Evolutionary conservation across 2,113 vertebrate species (phyloP).

Genomic region (Xyliphius kryptos): DNA sequence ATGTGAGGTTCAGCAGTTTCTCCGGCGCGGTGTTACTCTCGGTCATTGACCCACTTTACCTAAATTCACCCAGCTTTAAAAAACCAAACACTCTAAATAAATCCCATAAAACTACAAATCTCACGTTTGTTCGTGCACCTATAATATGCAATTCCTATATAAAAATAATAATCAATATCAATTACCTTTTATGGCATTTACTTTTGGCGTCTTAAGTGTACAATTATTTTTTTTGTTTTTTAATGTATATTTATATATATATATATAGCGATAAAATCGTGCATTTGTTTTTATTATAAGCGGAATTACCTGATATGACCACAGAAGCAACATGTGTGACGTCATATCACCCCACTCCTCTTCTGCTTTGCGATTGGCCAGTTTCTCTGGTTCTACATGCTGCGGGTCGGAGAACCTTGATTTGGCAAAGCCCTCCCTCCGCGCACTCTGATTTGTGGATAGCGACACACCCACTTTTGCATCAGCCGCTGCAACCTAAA

Average conservation of each 20-base stretch:
- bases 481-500: too few relatives aligned
- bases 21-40: conserved; percentile 37
- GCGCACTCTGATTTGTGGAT: conserved; percentile 50
- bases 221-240: too few relatives aligned
- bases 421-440: conserved; percentile 33
- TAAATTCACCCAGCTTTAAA: not conserved
- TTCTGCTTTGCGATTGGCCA: conserved; percentile 70
- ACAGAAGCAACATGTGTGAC: conserved; percentile 64
- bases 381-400: conserved; percentile 74
- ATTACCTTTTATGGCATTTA: too few relatives aligned
- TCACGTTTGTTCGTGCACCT: too few relatives aligned
- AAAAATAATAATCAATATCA: too few relatives aligned
- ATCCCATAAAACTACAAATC: too few relatives aligned
- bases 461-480: conserved; percentile 46
- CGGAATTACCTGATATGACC: conserved; percentile 67
- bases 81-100: not conserved
- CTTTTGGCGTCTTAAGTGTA: too few relatives aligned
- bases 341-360: conserved; percentile 86
- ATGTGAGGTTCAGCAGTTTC: conserved; percentile 4
- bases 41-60: conserved; percentile 59
- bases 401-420: conserved; percentile 52
- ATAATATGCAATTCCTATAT: too few relatives aligned
- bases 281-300: too few relatives aligned
- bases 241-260: too few relatives aligned
- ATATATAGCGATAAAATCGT: too few relatives aligned